phyloP scores from a whole-genome alignment of 1,140 invertebrate species.

The Ooceraea biroi region DNA sequence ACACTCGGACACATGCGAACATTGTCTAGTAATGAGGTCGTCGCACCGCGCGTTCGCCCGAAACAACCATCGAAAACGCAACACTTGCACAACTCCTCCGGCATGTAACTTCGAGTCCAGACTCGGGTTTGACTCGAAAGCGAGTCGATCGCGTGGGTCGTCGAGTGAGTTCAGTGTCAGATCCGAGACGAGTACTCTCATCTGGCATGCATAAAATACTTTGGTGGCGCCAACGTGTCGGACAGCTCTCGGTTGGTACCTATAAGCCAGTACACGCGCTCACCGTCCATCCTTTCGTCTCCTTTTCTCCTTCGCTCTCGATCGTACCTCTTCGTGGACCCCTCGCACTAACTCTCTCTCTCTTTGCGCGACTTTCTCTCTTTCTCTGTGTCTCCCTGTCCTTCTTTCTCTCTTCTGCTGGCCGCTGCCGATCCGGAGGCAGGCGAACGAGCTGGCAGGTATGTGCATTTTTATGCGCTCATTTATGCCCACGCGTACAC shows the following conservation, averaged over 20 bases:
- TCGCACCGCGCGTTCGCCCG: background rate
- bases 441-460: constrained; percentile 75
- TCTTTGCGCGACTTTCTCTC: constrained; percentile 46
- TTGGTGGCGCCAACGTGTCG: constrained; percentile 76
- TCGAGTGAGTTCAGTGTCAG: constrained; percentile 74
- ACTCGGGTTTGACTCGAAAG: constrained; percentile 61
- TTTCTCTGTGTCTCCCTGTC: constrained; percentile 13
- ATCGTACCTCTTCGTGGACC: constrained; percentile 40
- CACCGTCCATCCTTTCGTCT: constrained; percentile 46
- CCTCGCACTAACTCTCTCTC: constrained; percentile 54
- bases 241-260: constrained; percentile 70
- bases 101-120: constrained; percentile 2
- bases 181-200: constrained; percentile 75
- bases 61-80: constrained; percentile 16
- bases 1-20: background rate
- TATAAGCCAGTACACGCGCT: constrained; percentile 45
- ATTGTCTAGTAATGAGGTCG: background rate
- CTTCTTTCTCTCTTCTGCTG: constrained; percentile 27
- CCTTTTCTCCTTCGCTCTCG: constrained; percentile 46
- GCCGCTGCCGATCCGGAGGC: constrained; percentile 55
- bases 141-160: constrained; percentile 69
- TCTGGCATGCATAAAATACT: constrained; percentile 77
- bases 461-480: constrained; percentile 79
- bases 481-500: constrained; percentile 78
- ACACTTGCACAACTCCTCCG: constrained; percentile 41